phyloP scores from a whole-genome alignment of 2,113 vertebrate species.

The Pollachius pollachius region DNA sequence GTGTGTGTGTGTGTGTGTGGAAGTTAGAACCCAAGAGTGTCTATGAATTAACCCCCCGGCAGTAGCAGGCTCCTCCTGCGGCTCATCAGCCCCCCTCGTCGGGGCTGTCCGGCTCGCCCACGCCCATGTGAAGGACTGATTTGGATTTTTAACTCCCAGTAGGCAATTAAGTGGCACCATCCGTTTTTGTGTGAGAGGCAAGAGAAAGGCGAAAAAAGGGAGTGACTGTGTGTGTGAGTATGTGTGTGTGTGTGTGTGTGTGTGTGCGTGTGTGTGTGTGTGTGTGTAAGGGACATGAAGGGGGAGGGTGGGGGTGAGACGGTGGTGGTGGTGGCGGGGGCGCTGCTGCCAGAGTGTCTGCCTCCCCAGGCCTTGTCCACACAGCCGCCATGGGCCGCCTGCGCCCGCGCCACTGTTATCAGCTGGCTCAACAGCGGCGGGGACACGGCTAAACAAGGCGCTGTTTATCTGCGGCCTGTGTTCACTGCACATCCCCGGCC shows the following conservation, averaged over 20 bases:
- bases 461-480: constrained; percentile 85
- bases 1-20: background rate
- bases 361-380: constrained; percentile 80
- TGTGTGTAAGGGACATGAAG: background rate
- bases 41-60: constrained; percentile 4
- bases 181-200: constrained; percentile 64
- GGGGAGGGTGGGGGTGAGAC: background rate
- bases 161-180: constrained; percentile 59
- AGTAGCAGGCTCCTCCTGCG: constrained; percentile 15
- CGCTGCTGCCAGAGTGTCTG: constrained; percentile 84
- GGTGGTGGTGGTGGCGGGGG: constrained; percentile 44
- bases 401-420: constrained; percentile 79
- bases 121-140: constrained; percentile 47
- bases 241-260: background rate
- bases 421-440: constrained; percentile 79
- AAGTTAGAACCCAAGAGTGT: background rate
- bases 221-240: constrained; percentile 66
- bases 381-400: constrained; percentile 76
- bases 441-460: constrained; percentile 82
- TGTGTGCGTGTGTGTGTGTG: background rate
- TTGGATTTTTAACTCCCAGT: constrained; percentile 54
- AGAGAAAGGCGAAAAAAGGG: constrained; percentile 72
- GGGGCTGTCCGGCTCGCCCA: constrained; percentile 13
- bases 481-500: constrained; percentile 76
- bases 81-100: constrained; percentile 27